Evolutionary conservation across 2,797 vertebrate genomes (phyloP).

Genomic region (Anguilla pacifica): DNA sequence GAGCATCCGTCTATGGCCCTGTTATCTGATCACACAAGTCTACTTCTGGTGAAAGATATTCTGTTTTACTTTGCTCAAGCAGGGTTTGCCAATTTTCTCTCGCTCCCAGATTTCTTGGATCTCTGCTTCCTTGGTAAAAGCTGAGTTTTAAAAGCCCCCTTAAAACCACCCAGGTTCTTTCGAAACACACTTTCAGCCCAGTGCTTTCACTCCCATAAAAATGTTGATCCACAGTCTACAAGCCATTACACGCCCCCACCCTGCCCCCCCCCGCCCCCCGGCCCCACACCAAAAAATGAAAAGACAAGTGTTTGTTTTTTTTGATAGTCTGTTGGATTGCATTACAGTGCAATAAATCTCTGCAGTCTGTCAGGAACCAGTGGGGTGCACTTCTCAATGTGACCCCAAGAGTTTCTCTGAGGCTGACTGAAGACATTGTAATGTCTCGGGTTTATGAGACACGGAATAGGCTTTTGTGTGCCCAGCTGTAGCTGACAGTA

Average conservation of each 20-base stretch:
- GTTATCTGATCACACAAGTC: not conserved
- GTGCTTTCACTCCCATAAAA: not conserved
- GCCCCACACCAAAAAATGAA: not conserved
- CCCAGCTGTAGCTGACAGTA: not conserved
- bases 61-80: not conserved
- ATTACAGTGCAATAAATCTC: slow-evolving; percentile 4
- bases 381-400: slow-evolving; percentile 1
- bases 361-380: not conserved
- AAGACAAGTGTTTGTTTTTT: not conserved
- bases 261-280: too few relatives aligned
- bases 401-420: not conserved
- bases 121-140: not conserved
- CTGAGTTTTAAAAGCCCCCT: not conserved
- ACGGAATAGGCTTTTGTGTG: not conserved
- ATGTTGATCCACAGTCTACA: not conserved
- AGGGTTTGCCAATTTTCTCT: not conserved
- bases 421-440: not conserved
- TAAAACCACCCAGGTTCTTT: not conserved
- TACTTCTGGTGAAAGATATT: not conserved
- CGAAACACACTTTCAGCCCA: not conserved
- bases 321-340: not conserved
- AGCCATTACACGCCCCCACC: not conserved
- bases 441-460: not conserved
- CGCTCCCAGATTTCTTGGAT: not conserved
- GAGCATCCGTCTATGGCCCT: not conserved